phyloP scores from a whole-genome alignment of 2,888 invertebrate genomes.

The Operophtera brumata region DNA sequence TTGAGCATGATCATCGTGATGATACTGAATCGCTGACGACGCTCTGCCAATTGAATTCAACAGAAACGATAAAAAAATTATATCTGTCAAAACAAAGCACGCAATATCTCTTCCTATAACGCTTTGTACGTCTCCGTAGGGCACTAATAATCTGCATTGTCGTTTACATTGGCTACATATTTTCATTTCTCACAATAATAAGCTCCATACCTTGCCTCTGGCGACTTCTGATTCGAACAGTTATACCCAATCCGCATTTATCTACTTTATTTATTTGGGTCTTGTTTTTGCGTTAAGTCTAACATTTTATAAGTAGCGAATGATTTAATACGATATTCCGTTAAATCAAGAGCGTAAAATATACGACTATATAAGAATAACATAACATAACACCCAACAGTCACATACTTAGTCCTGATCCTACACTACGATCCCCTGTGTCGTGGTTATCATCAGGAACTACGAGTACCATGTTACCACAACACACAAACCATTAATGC shows the following conservation, averaged over 20 bases:
- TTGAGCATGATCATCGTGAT: conserved; percentile 59
- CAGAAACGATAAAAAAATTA: conserved; percentile 25
- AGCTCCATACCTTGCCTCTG: conserved; percentile 51
- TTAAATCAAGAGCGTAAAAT: conserved; percentile 43
- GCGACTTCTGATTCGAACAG: conserved; percentile 54
- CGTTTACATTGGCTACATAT: conserved; percentile 68
- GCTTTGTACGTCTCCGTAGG: conserved; percentile 63
- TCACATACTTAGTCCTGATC: too few species aligned
- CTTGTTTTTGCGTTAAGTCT: conserved; percentile 24
- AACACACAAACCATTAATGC: too few species aligned
- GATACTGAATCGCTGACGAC: conserved; percentile 38
- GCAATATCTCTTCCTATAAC: conserved; percentile 59
- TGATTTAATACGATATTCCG: conserved; percentile 46
- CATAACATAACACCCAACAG: too few species aligned
- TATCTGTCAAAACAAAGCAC: conserved; percentile 39
- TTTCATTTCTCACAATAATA: conserved; percentile 65
- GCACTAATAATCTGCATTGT: conserved; percentile 71
- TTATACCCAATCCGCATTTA: conserved; percentile 47
- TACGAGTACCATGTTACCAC: too few species aligned
- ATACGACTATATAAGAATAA: too few species aligned
- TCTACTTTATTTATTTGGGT: conserved; percentile 22
- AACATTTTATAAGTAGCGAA: conserved; percentile 36
- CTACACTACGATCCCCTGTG: too few species aligned
- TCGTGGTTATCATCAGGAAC: too few species aligned
- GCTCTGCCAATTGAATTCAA: conserved; percentile 27